phyloP scores from a whole-genome alignment of 2,888 invertebrate species.

The Esperia sulphurella region DNA sequence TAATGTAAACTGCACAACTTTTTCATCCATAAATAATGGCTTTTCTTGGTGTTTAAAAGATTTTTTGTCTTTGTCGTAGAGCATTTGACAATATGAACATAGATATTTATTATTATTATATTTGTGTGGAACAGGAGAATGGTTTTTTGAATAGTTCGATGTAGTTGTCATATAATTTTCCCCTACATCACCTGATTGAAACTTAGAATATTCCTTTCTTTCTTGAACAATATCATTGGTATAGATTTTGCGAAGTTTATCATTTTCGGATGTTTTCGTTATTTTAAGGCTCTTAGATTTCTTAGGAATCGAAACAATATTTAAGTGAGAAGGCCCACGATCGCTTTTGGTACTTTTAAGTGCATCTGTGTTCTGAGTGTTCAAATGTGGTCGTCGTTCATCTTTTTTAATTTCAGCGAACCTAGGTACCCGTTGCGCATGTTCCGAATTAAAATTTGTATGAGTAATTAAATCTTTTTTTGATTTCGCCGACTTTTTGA shows the following conservation, averaged over 20 bases:
- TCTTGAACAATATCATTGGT: constrained; percentile 10
- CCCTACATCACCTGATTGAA: constrained; percentile 11
- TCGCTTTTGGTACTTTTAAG: constrained; percentile 12
- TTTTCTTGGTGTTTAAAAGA: neutral
- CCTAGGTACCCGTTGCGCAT: neutral
- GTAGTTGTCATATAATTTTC: constrained; percentile 1
- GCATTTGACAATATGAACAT: neutral
- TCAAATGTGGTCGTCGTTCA: neutral
- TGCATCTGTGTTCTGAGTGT: neutral
- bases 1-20: neutral
- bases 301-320: constrained; percentile 1
- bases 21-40: neutral
- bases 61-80: neutral
- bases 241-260: constrained; percentile 15
- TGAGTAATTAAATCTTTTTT: neutral
- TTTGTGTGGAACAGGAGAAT: neutral
- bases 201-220: constrained; percentile 5
- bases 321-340: constrained; percentile 2
- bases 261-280: neutral
- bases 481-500: neutral
- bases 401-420: neutral
- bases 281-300: constrained; percentile 16
- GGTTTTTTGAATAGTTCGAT: neutral
- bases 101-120: neutral
- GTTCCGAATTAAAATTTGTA: neutral